phyloP scores from a whole-genome alignment of 1,140 invertebrate genomes.

The Drosophila bifasciata region DNA sequence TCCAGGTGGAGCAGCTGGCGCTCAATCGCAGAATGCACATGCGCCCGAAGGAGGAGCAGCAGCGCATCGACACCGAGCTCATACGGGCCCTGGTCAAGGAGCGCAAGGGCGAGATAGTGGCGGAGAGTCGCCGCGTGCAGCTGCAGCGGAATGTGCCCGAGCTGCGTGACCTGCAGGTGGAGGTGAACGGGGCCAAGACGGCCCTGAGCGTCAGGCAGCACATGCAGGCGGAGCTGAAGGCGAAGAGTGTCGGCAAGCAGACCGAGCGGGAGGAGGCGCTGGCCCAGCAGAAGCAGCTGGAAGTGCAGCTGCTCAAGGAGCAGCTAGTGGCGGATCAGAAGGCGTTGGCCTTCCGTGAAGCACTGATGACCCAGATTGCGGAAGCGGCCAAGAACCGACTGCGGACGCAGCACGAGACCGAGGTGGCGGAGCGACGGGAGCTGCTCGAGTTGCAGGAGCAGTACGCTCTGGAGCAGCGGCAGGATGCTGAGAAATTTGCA shows the following conservation, averaged over 20 bases:
- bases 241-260: neutral
- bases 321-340: constrained; percentile 18
- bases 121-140: constrained; percentile 35
- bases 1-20: constrained; percentile 60
- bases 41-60: constrained; percentile 30
- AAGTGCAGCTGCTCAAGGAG: constrained; percentile 16
- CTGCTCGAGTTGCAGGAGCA: constrained; percentile 18
- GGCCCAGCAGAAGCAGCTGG: constrained; percentile 13
- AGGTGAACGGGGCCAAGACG: constrained; percentile 53
- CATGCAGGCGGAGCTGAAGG: constrained; percentile 5
- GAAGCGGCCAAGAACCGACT: constrained; percentile 11
- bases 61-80: constrained; percentile 25
- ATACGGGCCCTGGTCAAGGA: constrained; percentile 34
- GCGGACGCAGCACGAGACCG: neutral
- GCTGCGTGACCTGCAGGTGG: constrained; percentile 40
- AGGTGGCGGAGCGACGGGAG: constrained; percentile 46
- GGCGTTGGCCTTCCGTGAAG: constrained; percentile 16
- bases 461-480: constrained; percentile 9
- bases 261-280: constrained; percentile 36
- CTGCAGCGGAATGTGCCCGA: constrained; percentile 35
- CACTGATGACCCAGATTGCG: constrained; percentile 49
- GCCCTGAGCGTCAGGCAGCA: constrained; percentile 37
- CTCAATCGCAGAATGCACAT: constrained; percentile 41
- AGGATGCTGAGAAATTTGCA: constrained; percentile 1
- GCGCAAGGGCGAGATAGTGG: constrained; percentile 32